Base-by-base conservation (phyloP, 2,113 vertebrate genomes). In the Mormoops blainvillei region DNA sequence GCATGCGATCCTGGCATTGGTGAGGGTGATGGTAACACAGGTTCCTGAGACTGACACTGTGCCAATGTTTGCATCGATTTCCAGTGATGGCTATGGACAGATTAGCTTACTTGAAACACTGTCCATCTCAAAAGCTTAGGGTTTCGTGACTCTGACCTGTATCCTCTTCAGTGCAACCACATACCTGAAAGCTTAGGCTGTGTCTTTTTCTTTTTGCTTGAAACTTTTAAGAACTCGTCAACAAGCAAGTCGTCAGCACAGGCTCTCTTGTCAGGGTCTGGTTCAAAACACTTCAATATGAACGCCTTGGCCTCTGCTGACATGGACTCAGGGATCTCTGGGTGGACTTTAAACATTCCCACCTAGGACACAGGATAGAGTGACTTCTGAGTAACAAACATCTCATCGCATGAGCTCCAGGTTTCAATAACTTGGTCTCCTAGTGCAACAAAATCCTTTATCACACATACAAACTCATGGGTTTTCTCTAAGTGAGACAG, bases 321-420 rank as follows among this genome's bases (percentile, higher is more conserved):
- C 99, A 99, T 99, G 96, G 99, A 99, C 94, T 99, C 99, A 3
- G 99, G 99, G 97, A 99, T 99, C 98, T 99, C 99, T 0, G 99
- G 99, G 92, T 99, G 99, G 98, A 99, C 99, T 98, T 99, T 99
- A 97, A 99, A 99, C 99, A 99, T 99, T 67, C 99, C 99, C 94
- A 99, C 99, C 99, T 99, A 89, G 95, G 43, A 88, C n/a, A 91
- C 38, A 65, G 61, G 82, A 97, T 36, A 15, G 18, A 0, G 14
- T 68, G 24, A n/a, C 50, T 45, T 65, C 52, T 58, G 68, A 90
- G 48, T 71, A 41, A 77, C 48, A 22, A 41, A 77, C 48, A 22
- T 22, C 43, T 58, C 12, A 82, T 8, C 6, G 1, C 43, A 36
- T 11, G 41, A 71, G 43, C 61, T 50, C 65, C 61, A 5, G 19